Evolutionary conservation across 2,113 vertebrate species (phyloP).

Genomic region (Crotophaga sulcirostris): DNA sequence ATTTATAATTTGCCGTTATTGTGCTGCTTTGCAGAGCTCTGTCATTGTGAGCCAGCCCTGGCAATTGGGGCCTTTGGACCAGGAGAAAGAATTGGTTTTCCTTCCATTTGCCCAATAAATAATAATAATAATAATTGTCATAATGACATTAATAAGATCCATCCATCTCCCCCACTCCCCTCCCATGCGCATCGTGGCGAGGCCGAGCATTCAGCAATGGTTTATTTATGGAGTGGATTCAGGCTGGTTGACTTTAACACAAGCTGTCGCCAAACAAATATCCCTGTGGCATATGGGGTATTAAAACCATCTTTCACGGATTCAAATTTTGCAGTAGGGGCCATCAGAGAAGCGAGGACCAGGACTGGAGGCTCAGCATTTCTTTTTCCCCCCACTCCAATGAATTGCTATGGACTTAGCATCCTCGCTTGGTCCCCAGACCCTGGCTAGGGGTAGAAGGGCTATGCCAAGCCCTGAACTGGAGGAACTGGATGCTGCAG

Average conservation of each 20-base stretch:
- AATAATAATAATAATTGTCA: slow-evolving; percentile 44
- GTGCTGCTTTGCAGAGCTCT: slow-evolving; percentile 28
- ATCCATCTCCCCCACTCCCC: background rate
- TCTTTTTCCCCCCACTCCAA: background rate
- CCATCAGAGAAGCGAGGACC: background rate
- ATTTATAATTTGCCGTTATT: slow-evolving; percentile 72
- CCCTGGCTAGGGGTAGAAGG: background rate
- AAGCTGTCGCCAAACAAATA: slow-evolving; percentile 68
- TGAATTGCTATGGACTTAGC: background rate
- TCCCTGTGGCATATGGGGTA: slow-evolving; percentile 40
- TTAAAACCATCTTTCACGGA: slow-evolving; percentile 73
- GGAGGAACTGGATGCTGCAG: background rate
- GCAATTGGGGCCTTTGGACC: slow-evolving; percentile 39
- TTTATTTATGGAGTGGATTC: slow-evolving; percentile 58
- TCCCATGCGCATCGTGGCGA: background rate
- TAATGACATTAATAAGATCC: slow-evolving; percentile 63
- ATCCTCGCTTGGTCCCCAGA: background rate
- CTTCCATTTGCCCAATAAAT: slow-evolving; percentile 54
- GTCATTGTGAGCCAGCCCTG: slow-evolving; percentile 8
- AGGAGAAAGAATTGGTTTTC: slow-evolving; percentile 1
- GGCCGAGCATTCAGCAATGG: background rate
- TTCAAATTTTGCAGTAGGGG: slow-evolving; percentile 59
- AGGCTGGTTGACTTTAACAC: slow-evolving; percentile 60
- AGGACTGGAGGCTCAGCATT: background rate
- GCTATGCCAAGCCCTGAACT: background rate